phyloP scores from a whole-genome alignment of 1,140 invertebrate genomes.

The Drosophila murphyi region DNA sequence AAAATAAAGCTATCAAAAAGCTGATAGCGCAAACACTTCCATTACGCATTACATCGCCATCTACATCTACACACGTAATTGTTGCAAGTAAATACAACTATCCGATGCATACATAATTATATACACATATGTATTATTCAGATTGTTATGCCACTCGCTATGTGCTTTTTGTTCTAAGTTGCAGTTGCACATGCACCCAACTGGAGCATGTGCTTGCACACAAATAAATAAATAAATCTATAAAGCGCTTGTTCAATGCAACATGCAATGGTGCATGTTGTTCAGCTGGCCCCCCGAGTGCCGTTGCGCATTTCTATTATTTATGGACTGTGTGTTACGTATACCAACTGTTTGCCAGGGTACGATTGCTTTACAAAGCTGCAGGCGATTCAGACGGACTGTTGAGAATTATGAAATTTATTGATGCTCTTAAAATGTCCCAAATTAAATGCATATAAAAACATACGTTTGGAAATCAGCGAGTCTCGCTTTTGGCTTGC shows the following conservation, averaged over 20 bases:
- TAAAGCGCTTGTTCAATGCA: conserved; percentile 46
- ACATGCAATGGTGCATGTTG: conserved; percentile 55
- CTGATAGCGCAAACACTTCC: too few relatives aligned
- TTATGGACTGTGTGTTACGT: conserved; percentile 65
- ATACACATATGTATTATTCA: too few relatives aligned
- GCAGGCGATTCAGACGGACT: conserved; percentile 2
- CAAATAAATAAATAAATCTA: conserved; percentile 61
- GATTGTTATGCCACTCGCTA: conserved; percentile 3
- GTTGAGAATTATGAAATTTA: conserved; percentile 40
- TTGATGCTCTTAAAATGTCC: conserved; percentile 18
- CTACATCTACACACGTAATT: too few relatives aligned
- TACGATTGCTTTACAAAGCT: conserved; percentile 1
- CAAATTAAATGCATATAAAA: conserved; percentile 67
- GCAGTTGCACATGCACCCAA: conserved; percentile 3
- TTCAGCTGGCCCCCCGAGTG: conserved; percentile 29
- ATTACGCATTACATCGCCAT: too few relatives aligned
- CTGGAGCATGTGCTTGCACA: conserved; percentile 55
- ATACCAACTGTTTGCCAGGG: conserved; percentile 54
- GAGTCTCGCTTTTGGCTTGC: neutral
- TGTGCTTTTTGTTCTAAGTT: conserved; percentile 32
- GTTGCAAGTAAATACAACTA: neutral
- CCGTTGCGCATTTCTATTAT: conserved; percentile 59
- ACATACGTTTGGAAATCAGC: neutral
- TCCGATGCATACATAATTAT: too few relatives aligned
- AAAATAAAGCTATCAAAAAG: too few relatives aligned